Evolutionary conservation across 2,888 invertebrate genomes (phyloP), one percentile per base, ranked within the genome.

Genomic region (Pseudeuparius sepicola): DNA sequence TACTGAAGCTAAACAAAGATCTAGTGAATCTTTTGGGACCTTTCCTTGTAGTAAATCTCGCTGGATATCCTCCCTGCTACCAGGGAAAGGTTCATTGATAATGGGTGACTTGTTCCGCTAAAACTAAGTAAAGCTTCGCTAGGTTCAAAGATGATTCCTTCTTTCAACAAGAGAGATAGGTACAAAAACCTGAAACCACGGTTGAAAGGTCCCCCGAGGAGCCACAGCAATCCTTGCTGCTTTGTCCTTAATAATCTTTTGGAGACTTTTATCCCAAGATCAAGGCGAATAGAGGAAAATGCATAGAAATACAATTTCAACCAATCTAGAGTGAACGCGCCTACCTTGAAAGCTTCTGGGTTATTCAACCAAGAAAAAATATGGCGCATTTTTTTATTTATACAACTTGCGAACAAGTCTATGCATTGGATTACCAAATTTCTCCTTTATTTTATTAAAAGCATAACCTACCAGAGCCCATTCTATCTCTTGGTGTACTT

Each of bases 351-450:
- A n/a, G n/a, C n/a, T n/a, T n/a, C n/a, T n/a, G n/a, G n/a, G n/a
- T n/a, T n/a, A n/a, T n/a, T n/a, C n/a, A n/a, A n/a, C n/a, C n/a
- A n/a, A n/a, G n/a, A n/a, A n/a, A n/a, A n/a, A n/a, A n/a, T n/a
- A n/a, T n/a, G n/a, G n/a, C n/a, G n/a, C n/a, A n/a, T n/a, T n/a
- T n/a, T n/a, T n/a, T n/a, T n/a, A n/a, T n/a, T n/a, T n/a, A n/a
- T n/a, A n/a, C n/a, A n/a, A n/a, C n/a, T 24, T 11, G 38, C 38
- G 26, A 38, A 38, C 7, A 38, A 24, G 12, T 38, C 38, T 10
- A 38, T 25, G n/a, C 5, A 29, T 9, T n/a, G 26, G 31, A 3
- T 10, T 4, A 14, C 29, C 38, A 24, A 38, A 24, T 1, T 9
- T 18, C 3, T 23, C 20, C 11, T 18, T 20, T 6, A 38, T 13